Conservation (phyloP, 1,140 invertebrate species). For the Belonocnema kinseyi region DNA sequence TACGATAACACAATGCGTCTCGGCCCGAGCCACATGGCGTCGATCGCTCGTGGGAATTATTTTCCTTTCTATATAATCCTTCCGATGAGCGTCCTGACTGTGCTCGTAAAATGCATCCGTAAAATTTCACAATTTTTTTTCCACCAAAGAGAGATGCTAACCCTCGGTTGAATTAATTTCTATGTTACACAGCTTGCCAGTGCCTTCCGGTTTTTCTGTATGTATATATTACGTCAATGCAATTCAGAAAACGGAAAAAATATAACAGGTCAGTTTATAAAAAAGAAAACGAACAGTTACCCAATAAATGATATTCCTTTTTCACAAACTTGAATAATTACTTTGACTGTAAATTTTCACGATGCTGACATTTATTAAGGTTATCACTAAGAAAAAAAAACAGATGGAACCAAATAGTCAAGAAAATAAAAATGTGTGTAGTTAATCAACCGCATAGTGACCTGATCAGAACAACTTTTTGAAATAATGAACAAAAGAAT, state of each 20-base stretch:
- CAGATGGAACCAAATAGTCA: constrained; percentile 19
- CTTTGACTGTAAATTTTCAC: constrained; percentile 24
- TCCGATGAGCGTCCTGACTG: constrained; percentile 22
- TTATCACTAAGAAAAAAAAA: constrained; percentile 28
- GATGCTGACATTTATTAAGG: constrained; percentile 35
- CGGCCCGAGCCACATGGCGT: constrained; percentile 58
- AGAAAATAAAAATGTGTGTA: not conserved
- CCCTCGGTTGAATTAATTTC: constrained; percentile 2
- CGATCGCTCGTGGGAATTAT: constrained; percentile 52
- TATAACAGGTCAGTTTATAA: not conserved
- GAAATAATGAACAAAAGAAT: too few relatives aligned
- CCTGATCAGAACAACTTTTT: too few relatives aligned
- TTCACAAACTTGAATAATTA: constrained; percentile 4
- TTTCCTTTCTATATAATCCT: constrained; percentile 41
- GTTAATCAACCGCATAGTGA: too few relatives aligned
- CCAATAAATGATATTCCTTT: not conserved
- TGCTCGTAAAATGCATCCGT: constrained; percentile 22
- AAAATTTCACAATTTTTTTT: constrained; percentile 3
- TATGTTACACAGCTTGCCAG: not conserved
- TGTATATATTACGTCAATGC: too few relatives aligned
- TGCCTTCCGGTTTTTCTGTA: not conserved
- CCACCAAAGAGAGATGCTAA: not conserved
- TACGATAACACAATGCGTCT: constrained; percentile 56
- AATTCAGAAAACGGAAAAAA: not conserved
- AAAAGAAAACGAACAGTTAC: not conserved